Conservation (phyloP, 2,797 vertebrate genomes). For the Saxicola maurus region DNA sequence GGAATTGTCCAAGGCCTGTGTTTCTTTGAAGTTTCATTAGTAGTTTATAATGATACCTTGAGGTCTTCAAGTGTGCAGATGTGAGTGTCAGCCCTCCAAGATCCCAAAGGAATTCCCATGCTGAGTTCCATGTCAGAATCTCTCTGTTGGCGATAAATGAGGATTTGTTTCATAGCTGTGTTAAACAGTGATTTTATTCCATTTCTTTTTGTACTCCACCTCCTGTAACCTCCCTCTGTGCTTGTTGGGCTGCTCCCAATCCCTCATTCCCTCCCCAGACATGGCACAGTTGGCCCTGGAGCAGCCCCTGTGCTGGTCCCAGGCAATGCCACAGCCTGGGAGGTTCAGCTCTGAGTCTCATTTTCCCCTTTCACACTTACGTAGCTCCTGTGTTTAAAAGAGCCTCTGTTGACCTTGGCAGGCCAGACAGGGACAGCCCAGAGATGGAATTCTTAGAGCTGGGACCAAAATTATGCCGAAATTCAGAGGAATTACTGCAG, state of each 20-base stretch:
- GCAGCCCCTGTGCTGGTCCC: not conserved
- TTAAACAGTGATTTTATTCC: not conserved
- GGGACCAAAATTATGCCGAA: not conserved
- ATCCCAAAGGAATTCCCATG: not conserved
- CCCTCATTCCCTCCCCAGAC: not conserved
- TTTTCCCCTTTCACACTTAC: not conserved
- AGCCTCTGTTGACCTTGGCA: slow-evolving; percentile 37
- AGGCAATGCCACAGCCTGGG: not conserved
- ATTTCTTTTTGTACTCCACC: not conserved
- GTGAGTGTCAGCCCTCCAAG: not conserved
- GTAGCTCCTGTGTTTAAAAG: not conserved
- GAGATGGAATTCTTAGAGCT: not conserved
- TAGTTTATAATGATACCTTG: not conserved
- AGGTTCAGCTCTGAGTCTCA: not conserved
- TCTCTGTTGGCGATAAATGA: not conserved
- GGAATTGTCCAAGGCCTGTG: accelerated
- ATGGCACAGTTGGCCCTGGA: not conserved
- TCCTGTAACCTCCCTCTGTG: not conserved
- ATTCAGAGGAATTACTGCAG: not conserved
- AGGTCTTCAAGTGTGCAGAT: accelerated
- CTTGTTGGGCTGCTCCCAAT: not conserved
- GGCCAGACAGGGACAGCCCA: not conserved
- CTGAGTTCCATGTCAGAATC: not conserved
- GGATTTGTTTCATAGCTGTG: not conserved
- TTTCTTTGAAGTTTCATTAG: not conserved